Evolutionary conservation across 2,113 vertebrate species (phyloP), one percentile per base, ranked within the genome.

Genomic region (Danionella cerebrum): DNA sequence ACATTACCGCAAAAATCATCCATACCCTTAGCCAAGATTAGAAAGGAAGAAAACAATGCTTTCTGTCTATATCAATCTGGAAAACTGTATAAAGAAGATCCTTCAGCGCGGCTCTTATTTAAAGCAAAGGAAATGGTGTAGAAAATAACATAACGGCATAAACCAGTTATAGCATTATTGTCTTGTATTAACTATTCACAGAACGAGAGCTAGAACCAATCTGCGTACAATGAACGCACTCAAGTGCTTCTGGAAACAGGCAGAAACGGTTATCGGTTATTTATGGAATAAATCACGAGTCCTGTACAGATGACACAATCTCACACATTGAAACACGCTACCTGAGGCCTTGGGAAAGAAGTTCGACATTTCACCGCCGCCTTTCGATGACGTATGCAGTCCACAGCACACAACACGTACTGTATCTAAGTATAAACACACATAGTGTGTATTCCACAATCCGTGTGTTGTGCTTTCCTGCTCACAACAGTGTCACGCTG

Each of bases 1-100:
- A 67, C 48, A 25, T 42, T 73, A 54, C 19, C 27, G 35, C 63
- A 54, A 38, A 55, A 74, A 35, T 24, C 25, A 47, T 52, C 42
- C 51, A 41, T 12, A 19, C 25, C 6, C 69, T 44, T 31, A 53
- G 27, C 51, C 29, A n/a, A 70, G 38, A 65, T 35, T 16, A 16
- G 50, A 9, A 22, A 16, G 21, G 7, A 41, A 16, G 9, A 9
- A 2, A 16, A 24, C 24, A 27, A 6, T 52, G 16, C 14, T 18
- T n/a, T 52, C 50, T 19, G 27, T 14, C 27, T 18, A 18, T 11
- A 13, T 45, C 21, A 4, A 6, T 62, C 41, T 38, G 53, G 11
- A 45, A 14, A 38, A 44, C 39, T 44, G 39, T 8, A 45, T 22
- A 31, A 31, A 24, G 18, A 16, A 51, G 8, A 39, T 9, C 6